Evolutionary conservation across 2,113 vertebrate species (phyloP).

Genomic region (Pterophyllum scalare): DNA sequence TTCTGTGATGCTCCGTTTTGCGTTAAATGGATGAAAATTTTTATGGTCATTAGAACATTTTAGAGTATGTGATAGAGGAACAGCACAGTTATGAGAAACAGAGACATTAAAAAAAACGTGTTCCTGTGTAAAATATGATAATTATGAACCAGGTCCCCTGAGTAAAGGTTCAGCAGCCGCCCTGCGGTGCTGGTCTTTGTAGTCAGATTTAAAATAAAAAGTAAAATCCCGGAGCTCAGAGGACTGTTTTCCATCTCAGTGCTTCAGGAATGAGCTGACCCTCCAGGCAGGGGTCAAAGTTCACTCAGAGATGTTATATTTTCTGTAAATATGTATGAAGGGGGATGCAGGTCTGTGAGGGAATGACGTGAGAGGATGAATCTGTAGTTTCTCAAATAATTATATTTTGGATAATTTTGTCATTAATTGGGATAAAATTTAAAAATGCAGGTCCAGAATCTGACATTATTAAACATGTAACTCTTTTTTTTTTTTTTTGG

Average conservation of each 20-base stretch:
- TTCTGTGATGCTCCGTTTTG: not conserved
- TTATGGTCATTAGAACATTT: not conserved
- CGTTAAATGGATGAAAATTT: not conserved
- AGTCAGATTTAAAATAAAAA: constrained; percentile 4
- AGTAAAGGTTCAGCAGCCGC: constrained; percentile 31
- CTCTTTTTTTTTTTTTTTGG: too few relatives aligned
- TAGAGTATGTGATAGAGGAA: not conserved
- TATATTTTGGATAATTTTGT: not conserved
- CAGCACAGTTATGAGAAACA: not conserved
- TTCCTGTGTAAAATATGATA: constrained; percentile 32
- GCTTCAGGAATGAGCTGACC: not conserved
- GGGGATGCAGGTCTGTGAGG: not conserved
- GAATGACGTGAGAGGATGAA: not conserved
- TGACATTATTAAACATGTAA: too few relatives aligned
- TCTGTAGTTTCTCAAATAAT: not conserved
- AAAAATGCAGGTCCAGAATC: too few relatives aligned
- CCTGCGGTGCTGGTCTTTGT: constrained; percentile 44
- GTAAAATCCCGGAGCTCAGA: not conserved
- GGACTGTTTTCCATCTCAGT: not conserved
- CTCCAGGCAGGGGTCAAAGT: constrained; percentile 17
- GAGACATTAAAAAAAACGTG: not conserved
- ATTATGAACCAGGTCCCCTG: constrained; percentile 55
- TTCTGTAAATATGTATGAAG: not conserved
- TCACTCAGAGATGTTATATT: not conserved
- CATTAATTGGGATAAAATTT: not conserved